These are phyloP conservation scores for Drosophila dunni DNA, from an alignment of 1,140 invertebrate species.

Conservation along the genomic window DNA sequence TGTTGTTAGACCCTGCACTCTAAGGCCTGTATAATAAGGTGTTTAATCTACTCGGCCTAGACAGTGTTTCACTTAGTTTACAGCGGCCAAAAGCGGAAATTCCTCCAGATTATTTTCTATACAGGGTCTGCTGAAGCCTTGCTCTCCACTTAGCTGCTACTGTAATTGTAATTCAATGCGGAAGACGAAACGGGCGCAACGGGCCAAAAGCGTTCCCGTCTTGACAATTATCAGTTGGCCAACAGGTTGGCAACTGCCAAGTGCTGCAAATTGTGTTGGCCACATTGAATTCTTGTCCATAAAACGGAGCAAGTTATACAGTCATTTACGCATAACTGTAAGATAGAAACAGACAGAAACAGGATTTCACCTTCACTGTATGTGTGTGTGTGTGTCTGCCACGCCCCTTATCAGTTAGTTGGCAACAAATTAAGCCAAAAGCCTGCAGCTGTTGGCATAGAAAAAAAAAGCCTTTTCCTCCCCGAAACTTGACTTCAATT, in stretches of 20 bases:
- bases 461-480: slow-evolving; percentile 55
- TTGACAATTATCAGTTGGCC: slow-evolving; percentile 69
- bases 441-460: slow-evolving; percentile 48
- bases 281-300: slow-evolving; percentile 58
- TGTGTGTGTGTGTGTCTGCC: slow-evolving; percentile 25
- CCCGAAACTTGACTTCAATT: slow-evolving; percentile 49
- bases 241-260: slow-evolving; percentile 49
- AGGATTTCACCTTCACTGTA: slow-evolving; percentile 58
- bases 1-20: slow-evolving; percentile 25
- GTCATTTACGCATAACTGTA: slow-evolving; percentile 80
- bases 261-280: slow-evolving; percentile 69
- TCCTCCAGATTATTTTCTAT: too few relatives aligned
- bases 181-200: slow-evolving; percentile 21
- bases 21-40: too few relatives aligned
- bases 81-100: too few relatives aligned
- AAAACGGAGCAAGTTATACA: slow-evolving; percentile 70
- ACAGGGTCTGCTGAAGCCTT: too few relatives aligned
- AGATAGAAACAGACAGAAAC: slow-evolving; percentile 70
- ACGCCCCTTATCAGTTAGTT: slow-evolving; percentile 64
- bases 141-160: slow-evolving; percentile 5
- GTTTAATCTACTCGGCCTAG: too few relatives aligned
- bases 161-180: slow-evolving; percentile 80
- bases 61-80: too few relatives aligned
- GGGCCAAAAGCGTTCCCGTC: slow-evolving; percentile 48
- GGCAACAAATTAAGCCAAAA: slow-evolving; percentile 67